These are phyloP conservation scores for Aleiodes alternator DNA, from an alignment of 2,888 invertebrate genomes.

Conservation along the genomic window DNA sequence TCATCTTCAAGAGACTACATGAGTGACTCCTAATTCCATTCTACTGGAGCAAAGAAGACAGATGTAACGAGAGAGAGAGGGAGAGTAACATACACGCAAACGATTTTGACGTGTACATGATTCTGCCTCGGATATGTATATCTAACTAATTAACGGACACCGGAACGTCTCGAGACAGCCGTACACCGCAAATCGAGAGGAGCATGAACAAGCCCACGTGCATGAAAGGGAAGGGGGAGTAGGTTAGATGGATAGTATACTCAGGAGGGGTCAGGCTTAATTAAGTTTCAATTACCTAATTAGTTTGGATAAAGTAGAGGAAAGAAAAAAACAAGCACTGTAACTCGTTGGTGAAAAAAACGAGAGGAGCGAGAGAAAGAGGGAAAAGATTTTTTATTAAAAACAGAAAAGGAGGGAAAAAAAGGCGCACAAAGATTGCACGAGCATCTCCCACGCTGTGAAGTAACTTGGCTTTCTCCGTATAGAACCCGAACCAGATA, in stretches of 20 bases:
- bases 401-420: background rate
- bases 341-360: background rate
- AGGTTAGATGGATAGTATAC: conserved; percentile 30
- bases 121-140: conserved; percentile 26
- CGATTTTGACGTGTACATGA: conserved; percentile 31
- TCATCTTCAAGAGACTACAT: too few species aligned
- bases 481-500: conserved; percentile 39
- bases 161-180: conserved; percentile 25
- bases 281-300: conserved; percentile 70
- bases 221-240: conserved; percentile 7
- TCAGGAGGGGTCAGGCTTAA: conserved; percentile 61
- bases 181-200: conserved; percentile 31
- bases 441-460: conserved; percentile 70
- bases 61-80: background rate
- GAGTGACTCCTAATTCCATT: too few species aligned
- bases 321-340: background rate
- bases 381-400: background rate
- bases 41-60: background rate
- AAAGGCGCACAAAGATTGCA: conserved; percentile 51
- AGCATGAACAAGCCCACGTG: conserved; percentile 8
- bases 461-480: conserved; percentile 71
- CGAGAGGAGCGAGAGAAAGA: background rate
- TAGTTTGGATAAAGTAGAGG: conserved; percentile 55
- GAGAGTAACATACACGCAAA: background rate
- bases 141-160: conserved; percentile 28